phyloP scores from a whole-genome alignment of 2,888 invertebrate genomes.

The Polylopha cassiicola region DNA sequence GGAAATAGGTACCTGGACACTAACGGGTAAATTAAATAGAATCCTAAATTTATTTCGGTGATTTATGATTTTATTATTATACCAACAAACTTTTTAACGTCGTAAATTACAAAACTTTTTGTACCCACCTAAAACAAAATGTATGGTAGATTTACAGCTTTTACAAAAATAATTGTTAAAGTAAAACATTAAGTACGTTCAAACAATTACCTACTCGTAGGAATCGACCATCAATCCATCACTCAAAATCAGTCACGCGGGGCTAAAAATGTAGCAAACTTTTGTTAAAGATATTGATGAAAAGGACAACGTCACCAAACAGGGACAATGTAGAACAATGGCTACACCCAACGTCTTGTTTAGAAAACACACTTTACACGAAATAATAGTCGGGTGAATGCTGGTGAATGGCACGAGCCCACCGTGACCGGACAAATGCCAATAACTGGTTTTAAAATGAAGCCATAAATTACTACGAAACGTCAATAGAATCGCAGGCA shows the following conservation, averaged over 20 bases:
- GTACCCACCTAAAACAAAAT: background rate
- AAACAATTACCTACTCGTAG: conserved; percentile 33
- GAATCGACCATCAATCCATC: conserved; percentile 48
- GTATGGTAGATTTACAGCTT: conserved; percentile 4
- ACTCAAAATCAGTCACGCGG: conserved; percentile 45
- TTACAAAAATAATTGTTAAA: conserved; percentile 27
- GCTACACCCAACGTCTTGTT: conserved; percentile 61
- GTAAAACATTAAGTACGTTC: conserved; percentile 30
- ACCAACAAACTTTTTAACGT: no score
- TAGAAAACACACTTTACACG: conserved; percentile 52
- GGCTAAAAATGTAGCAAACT: conserved; percentile 41
- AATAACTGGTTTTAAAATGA: conserved; percentile 20
- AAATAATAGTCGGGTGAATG: conserved; percentile 45
- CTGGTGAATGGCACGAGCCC: conserved; percentile 50
- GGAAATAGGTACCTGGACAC: no score
- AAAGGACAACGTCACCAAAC: conserved; percentile 31
- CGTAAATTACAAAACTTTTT: conserved; percentile 5
- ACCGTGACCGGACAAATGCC: conserved; percentile 49
- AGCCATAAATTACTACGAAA: conserved; percentile 40
- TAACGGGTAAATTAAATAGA: no score
- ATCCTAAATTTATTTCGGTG: no score
- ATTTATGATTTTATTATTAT: no score
- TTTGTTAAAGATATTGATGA: conserved; percentile 33
- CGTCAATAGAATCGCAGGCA: conserved; percentile 4
- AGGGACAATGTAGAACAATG: conserved; percentile 43